Conservation (phyloP, 2,113 vertebrate species). For the Dicentrarchus labrax region DNA sequence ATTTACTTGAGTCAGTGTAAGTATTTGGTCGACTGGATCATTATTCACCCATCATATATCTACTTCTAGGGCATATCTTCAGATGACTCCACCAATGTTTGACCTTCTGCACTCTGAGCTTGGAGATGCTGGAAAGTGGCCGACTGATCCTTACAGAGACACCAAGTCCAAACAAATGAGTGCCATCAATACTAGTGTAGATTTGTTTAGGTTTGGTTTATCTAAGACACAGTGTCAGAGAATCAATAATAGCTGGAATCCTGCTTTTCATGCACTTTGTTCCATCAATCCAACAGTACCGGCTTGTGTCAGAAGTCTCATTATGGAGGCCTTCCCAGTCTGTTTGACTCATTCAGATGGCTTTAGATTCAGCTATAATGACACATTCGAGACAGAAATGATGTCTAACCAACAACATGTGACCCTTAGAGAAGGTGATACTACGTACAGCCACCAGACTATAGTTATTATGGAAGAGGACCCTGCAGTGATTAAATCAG, state of each 20-base stretch:
- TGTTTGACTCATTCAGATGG: background rate
- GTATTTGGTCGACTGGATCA: background rate
- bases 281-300: background rate
- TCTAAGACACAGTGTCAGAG: background rate
- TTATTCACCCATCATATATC: background rate
- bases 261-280: background rate
- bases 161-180: background rate
- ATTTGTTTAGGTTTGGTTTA: background rate
- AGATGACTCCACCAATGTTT: constrained; percentile 4
- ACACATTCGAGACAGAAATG: background rate
- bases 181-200: background rate
- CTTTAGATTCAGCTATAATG: background rate
- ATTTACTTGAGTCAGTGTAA: background rate
- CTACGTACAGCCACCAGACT: constrained; percentile 36
- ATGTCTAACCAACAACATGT: constrained; percentile 3
- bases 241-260: background rate
- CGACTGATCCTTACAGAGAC: background rate
- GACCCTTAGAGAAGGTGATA: background rate
- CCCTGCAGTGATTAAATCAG: constrained; percentile 61
- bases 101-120: background rate
- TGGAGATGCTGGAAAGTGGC: background rate
- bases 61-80: constrained; percentile 29
- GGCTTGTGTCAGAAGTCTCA: background rate
- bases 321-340: background rate
- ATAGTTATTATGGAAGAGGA: constrained; percentile 74